Evolutionary conservation across 2,888 invertebrate species (phyloP), one percentile per base, ranked within the genome.

Genomic region (Agriopis leucophaearia): DNA sequence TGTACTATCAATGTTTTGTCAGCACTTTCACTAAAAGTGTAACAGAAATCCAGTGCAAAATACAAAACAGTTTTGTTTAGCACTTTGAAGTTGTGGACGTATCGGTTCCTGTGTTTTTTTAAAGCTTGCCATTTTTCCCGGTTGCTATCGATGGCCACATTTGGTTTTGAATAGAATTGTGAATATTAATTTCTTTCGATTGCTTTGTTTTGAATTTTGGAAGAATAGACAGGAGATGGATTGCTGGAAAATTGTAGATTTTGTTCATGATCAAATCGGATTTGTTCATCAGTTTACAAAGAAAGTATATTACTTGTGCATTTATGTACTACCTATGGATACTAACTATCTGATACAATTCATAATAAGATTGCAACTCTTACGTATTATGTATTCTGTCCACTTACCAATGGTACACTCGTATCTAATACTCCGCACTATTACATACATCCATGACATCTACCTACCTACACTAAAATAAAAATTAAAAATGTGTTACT

Each of bases 1-100:
- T 38, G 52, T 8, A 38, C 50, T 60, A 68, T 64, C 68, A 64
- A 60, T 64, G 59, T 68, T 64, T 55, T 59, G 63, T 60, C 68
- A 68, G 68, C 59, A 68, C 54, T 67, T 55, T 64, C 40, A 8
- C 45, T 9, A 38, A 57, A 51, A 64, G 64, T 40, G n/a, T 48
- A 27, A 27, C 27, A 27, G 35, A 38, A 52, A 58, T 36, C 50
- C 48, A 13, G 55, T 42, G 13, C 42, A 38, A 38, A 55, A 38
- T 51, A 56, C 38, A 57, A 62, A 58, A 62, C 47, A 5, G 44
- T 45, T 61, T 61, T 62, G 44, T 62, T 42, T 38, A 47, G 50
- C 42, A 36, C 61, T 57, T 51, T 61, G 51, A 59, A 55, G 52
- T 60, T 60, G 27, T 48, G 59, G 47, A 40, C 45, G 56, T 42